Evolutionary conservation across 2,888 invertebrate species (phyloP).

Genomic region (Campoplex capitator): DNA sequence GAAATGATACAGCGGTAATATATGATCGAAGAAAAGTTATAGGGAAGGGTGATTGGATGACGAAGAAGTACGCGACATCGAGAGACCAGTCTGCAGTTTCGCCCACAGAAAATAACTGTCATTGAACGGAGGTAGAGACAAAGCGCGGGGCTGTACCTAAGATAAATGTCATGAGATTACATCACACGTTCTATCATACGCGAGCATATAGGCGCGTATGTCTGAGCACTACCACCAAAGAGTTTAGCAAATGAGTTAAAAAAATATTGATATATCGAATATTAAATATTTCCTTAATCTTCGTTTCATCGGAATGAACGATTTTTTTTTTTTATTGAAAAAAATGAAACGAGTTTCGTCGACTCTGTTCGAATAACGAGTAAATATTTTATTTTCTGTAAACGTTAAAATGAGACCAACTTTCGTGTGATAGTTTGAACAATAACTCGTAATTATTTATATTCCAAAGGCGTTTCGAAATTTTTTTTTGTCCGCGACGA

Average conservation of each 20-base stretch:
- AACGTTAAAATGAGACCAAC: neutral
- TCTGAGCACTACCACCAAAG: neutral
- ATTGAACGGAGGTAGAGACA: conserved; percentile 48
- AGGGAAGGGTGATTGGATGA: conserved; percentile 12
- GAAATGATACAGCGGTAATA: conserved; percentile 25
- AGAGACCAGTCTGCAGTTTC: conserved; percentile 24
- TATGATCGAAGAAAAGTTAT: conserved; percentile 15
- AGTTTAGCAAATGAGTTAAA: neutral
- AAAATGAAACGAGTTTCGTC: neutral
- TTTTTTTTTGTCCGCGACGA: neutral
- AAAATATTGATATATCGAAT: neutral
- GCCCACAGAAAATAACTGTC: conserved; percentile 39
- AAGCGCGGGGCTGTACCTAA: conserved; percentile 24
- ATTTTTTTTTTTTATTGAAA: too few relatives aligned
- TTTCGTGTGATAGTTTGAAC: neutral
- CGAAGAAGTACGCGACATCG: conserved; percentile 10
- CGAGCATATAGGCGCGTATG: neutral
- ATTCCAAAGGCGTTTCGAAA: neutral
- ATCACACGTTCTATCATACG: conserved; percentile 28
- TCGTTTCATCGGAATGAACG: neutral
- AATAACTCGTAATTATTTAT: neutral
- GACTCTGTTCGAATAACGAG: neutral
- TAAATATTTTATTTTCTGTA: neutral
- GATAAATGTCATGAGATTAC: conserved; percentile 41
- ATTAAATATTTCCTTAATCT: neutral